Percentiles rank a stretch among this genome's conserved stretches.
phyloP scores from a whole-genome alignment of 2,113 vertebrate genomes.

The Bucco capensis region DNA sequence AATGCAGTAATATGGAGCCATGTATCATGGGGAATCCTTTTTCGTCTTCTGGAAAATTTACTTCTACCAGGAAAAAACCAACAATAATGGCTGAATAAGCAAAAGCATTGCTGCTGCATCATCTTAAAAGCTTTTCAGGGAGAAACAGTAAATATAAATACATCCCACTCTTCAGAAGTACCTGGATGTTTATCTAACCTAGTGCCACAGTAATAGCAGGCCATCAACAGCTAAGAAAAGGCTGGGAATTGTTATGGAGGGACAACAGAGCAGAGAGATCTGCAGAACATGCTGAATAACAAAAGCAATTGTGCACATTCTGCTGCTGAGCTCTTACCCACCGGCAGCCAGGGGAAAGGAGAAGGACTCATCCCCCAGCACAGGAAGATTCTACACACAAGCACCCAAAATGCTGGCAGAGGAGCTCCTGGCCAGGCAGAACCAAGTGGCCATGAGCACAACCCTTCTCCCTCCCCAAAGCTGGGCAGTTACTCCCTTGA shows the following conservation, averaged over 20 bases:
- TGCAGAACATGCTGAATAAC: conserved; percentile 23
- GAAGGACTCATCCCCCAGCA: background rate
- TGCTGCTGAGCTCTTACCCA: background rate
- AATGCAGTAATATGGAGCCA: background rate
- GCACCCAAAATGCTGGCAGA: rapidly evolving
- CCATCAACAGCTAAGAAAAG: conserved; percentile 63
- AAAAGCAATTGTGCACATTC: background rate
- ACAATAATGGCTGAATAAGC: conserved; percentile 37
- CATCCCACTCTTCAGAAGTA: conserved; percentile 57
- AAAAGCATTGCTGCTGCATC: conserved; percentile 48
- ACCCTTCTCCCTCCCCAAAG: no score
- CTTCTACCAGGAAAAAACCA: conserved; percentile 10
- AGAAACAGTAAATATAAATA: conserved; percentile 71
- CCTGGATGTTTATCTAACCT: conserved; percentile 60
- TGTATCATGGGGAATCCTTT: background rate
- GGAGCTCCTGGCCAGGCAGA: background rate
- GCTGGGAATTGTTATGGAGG: conserved; percentile 42
- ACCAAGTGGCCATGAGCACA: background rate
- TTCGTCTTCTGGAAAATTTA: conserved; percentile 60
- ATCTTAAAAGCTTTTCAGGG: conserved; percentile 72
- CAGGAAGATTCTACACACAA: background rate
- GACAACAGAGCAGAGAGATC: conserved; percentile 50
- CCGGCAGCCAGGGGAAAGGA: background rate
- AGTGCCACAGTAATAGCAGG: conserved; percentile 41
- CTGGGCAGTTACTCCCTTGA: rapidly evolving